phyloP scores from a whole-genome alignment of 2,113 vertebrate species.

The Genyomyrus donnyi region DNA sequence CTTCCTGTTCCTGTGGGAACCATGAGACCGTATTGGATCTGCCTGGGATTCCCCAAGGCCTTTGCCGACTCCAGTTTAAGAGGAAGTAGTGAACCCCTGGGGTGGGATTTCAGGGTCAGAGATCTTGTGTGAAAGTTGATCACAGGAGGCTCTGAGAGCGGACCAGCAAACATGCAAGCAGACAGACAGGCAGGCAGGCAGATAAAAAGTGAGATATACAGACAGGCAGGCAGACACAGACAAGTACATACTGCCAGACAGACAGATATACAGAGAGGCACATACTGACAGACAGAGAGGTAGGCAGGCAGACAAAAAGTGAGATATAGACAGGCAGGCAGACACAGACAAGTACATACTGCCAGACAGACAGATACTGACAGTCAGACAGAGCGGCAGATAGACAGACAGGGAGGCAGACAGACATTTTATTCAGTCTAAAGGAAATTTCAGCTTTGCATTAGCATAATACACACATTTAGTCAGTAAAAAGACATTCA shows the following conservation, averaged over 20 bases:
- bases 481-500: no score
- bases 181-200: neutral
- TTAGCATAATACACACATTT: no score
- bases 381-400: neutral
- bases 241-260: neutral
- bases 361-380: neutral
- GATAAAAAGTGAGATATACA: neutral
- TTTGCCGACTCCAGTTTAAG: neutral
- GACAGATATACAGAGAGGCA: neutral
- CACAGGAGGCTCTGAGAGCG: neutral
- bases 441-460: no score
- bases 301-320: neutral
- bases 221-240: neutral
- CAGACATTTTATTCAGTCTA: neutral
- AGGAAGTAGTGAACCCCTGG: neutral
- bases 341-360: neutral
- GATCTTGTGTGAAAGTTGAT: neutral
- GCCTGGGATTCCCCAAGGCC: neutral
- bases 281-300: neutral
- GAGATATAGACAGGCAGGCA: neutral
- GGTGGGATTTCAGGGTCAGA: neutral
- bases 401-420: neutral
- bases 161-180: neutral
- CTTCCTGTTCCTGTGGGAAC: conserved; percentile 24
- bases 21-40: neutral